Evolutionary conservation across 35 echinoderm and acorn worm species (phyloP), one percentile per base, ranked within the genome.

Genomic region (Lytechinus variegatus): DNA sequence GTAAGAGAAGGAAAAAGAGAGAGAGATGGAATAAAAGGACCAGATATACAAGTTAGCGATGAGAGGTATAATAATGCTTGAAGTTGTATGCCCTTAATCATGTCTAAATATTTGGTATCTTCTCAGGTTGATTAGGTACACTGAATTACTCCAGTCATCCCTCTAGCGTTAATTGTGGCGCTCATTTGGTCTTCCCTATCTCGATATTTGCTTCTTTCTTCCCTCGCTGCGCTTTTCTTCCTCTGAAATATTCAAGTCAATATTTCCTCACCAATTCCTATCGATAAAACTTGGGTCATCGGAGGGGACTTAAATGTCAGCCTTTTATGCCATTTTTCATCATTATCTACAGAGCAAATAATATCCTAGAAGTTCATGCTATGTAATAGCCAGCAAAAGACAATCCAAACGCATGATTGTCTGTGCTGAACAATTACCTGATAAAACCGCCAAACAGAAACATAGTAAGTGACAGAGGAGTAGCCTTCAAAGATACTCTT

Each of bases 21-120:
- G 1, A 44, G 0, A 44, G 33, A 44, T n/a, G n/a, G 33, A 44
- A 44, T 44, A 2, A 44, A 44, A 44, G 33, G 33, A 44, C 33
- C 33, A 44, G 33, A 44, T 44, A 44, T 44, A 44, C 33, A 44
- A 44, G 33, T 44, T 44, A 44, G 33, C 33, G 33, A 44, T 44
- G 33, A 44, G 33, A 44, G 33, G 1, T 44, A 79, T 79, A 79
- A 79, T 24, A 2, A 79, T 79, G 66, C 66, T 79, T 44, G 8
- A 79, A 79, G 66, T 90, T 27, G 10, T 90, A 28, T 90, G 11
- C 88, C 88, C 88, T 44, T 90, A 90, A 90, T 90, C 88, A 90
- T 90, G 88, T 90, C 52, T 90, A 52, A 90, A 90, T 90, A 44
- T 90, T 90, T 90, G 88, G n/a, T 90, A 90, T 90, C 88, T 90